These are phyloP conservation scores for Fulmarus glacialis DNA, from an alignment of 2,113 vertebrate species.

Conservation along the genomic window DNA sequence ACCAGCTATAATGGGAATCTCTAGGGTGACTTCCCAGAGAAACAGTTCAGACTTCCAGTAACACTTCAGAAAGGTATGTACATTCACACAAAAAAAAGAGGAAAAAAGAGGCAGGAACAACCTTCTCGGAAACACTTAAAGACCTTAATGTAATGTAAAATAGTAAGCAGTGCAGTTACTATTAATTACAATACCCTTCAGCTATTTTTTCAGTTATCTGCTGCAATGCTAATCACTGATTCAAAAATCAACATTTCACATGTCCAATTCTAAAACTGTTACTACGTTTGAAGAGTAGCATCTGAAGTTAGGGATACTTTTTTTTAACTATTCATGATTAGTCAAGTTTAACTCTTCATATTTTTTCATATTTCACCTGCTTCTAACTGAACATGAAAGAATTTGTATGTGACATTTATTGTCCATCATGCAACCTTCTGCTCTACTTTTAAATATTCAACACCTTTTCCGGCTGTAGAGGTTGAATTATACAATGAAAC, in stretches of 20 bases:
- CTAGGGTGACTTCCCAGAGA: background rate
- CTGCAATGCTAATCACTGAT: background rate
- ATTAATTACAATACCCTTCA: background rate
- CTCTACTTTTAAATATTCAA: background rate
- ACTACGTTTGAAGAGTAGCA: background rate
- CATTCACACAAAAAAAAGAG: background rate
- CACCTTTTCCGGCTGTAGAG: background rate
- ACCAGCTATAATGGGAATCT: background rate
- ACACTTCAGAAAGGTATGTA: background rate
- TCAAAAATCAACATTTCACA: background rate
- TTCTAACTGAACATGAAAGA: background rate
- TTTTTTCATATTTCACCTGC: background rate
- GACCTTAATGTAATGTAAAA: background rate
- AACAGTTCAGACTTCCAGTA: background rate
- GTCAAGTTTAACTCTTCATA: background rate
- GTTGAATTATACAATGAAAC: background rate
- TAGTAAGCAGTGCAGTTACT: background rate
- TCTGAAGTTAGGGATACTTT: background rate
- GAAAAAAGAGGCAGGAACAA: background rate
- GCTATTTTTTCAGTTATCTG: background rate
- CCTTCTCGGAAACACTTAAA: background rate
- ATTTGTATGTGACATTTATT: background rate
- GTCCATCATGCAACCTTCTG: background rate
- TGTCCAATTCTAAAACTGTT: background rate
- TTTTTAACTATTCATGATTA: background rate